A percentile compares a stretch with the other conserved stretches of the same genome.
Evolutionary conservation across 2,113 vertebrate species (phyloP).

Genomic region (Charadrius vociferus): DNA sequence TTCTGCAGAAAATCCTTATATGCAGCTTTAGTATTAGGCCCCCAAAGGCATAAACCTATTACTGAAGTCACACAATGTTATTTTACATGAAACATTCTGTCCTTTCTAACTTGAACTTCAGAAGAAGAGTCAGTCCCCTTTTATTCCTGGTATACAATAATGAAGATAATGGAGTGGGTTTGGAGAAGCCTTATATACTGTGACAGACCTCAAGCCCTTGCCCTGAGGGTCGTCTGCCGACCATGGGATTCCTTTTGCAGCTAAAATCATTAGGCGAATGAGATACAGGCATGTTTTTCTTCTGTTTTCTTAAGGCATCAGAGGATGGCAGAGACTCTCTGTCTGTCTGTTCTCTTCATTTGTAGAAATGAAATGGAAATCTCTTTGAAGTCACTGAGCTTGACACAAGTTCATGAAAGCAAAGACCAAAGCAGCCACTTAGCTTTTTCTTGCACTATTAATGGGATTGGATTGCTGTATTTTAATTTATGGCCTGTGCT

Average conservation of each 20-base stretch:
- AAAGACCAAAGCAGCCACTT: slow-evolving; percentile 36
- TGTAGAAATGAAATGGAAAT: slow-evolving; percentile 55
- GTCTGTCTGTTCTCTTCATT: slow-evolving; percentile 57
- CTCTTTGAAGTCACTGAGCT: slow-evolving; percentile 44
- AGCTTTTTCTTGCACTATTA: slow-evolving; percentile 45
- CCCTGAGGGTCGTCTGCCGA: slow-evolving; percentile 35
- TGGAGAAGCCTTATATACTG: slow-evolving; percentile 59
- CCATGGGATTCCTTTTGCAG: slow-evolving; percentile 55
- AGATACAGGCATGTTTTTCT: slow-evolving; percentile 41
- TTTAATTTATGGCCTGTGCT: slow-evolving; percentile 45
- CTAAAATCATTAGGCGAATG: slow-evolving; percentile 54
- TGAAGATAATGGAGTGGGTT: slow-evolving; percentile 69
- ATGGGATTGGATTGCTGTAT: slow-evolving; percentile 12
- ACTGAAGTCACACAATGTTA: slow-evolving; percentile 60
- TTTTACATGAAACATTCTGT: slow-evolving; percentile 63
- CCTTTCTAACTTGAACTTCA: slow-evolving; percentile 60
- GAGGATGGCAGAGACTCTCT: slow-evolving; percentile 34
- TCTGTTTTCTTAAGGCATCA: slow-evolving; percentile 45
- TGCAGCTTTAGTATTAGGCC: slow-evolving; percentile 41
- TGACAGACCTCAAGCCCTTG: slow-evolving; percentile 45
- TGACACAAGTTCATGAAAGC: slow-evolving; percentile 45
- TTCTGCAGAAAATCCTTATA: slow-evolving; percentile 59
- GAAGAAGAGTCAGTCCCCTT: slow-evolving; percentile 65
- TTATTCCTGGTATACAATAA: slow-evolving; percentile 69
- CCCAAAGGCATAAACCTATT: slow-evolving; percentile 64